Evolutionary conservation across 1,140 invertebrate species (phyloP).

Genomic region (Phenacoccus solenopsis): DNA sequence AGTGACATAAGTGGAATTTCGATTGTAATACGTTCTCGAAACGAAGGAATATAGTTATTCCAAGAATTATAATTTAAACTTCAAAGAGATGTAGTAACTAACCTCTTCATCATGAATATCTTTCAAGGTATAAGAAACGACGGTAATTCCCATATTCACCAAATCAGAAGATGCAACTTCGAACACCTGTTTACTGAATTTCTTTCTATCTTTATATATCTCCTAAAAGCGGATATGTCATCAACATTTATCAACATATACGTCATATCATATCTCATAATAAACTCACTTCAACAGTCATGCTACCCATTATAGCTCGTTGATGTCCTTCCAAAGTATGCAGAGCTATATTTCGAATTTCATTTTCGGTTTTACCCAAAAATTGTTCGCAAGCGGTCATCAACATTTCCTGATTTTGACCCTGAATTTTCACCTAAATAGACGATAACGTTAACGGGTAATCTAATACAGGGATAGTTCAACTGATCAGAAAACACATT

Average conservation of each 20-base stretch:
- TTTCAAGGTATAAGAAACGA: constrained; percentile 94
- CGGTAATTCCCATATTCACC: constrained; percentile 96
- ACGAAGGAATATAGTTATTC: not conserved
- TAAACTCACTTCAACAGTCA: constrained; percentile 78
- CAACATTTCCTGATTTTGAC: constrained; percentile 94
- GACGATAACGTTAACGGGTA: constrained; percentile 1
- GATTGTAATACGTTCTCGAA: no score
- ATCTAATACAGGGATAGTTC: not conserved
- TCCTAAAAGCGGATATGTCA: constrained; percentile 42
- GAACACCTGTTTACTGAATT: constrained; percentile 95
- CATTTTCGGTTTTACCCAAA: constrained; percentile 75
- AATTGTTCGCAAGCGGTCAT: constrained; percentile 94
- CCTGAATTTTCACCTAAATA: constrained; percentile 85
- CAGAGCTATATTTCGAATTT: constrained; percentile 85
- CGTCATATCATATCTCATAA: not conserved
- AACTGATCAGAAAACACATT: constrained; percentile 25
- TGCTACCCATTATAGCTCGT: constrained; percentile 95
- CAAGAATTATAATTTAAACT: not conserved
- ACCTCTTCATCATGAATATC: constrained; percentile 97
- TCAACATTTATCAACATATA: not conserved
- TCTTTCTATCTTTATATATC: constrained; percentile 97
- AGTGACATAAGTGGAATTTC: not conserved
- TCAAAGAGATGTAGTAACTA: constrained; percentile 33
- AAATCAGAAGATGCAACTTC: constrained; percentile 89
- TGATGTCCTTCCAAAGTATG: constrained; percentile 96